Evolutionary conservation across 2,888 invertebrate species (phyloP).

Genomic region (Plebejus argus): DNA sequence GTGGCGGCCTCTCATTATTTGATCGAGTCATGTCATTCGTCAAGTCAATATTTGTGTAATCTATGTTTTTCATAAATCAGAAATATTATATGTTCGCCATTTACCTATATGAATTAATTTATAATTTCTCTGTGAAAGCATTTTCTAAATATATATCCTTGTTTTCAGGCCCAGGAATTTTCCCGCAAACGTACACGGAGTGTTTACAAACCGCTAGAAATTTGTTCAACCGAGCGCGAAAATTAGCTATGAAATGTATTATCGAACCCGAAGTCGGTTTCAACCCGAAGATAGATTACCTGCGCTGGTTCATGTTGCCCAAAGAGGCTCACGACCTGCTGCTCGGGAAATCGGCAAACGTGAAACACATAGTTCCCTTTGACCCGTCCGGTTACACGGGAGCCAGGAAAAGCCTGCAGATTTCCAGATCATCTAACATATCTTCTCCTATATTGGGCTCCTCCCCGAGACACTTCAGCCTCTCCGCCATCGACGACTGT

Average conservation of each 20-base stretch:
- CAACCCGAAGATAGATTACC: slow-evolving; percentile 83
- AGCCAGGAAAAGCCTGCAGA: slow-evolving; percentile 71
- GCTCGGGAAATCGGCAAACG: slow-evolving; percentile 86
- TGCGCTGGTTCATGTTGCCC: slow-evolving; percentile 95
- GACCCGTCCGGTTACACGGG: slow-evolving; percentile 83
- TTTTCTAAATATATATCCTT: slow-evolving; percentile 26
- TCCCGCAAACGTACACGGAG: slow-evolving; percentile 88
- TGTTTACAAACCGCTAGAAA: slow-evolving; percentile 90
- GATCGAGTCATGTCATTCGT: too few species aligned
- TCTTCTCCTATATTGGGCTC: slow-evolving; percentile 76
- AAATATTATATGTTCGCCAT: too few species aligned
- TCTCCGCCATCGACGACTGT: slow-evolving; percentile 84
- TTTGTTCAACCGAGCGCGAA: slow-evolving; percentile 88
- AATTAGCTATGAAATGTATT: slow-evolving; percentile 87
- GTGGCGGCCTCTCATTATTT: too few species aligned
- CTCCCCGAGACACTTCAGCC: slow-evolving; percentile 85
- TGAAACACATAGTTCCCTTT: slow-evolving; percentile 88
- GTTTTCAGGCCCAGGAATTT: slow-evolving; percentile 83
- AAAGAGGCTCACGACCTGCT: slow-evolving; percentile 91
- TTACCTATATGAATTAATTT: too few species aligned
- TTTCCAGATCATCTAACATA: slow-evolving; percentile 61
- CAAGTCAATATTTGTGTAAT: too few species aligned
- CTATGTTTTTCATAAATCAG: too few species aligned
- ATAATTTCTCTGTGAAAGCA: neutral
- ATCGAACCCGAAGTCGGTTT: slow-evolving; percentile 88